Percentiles rank a stretch among this genome's conserved stretches.
Conservation (phyloP, 2,888 invertebrate genomes). For the Lordiphosa andalusiaca region DNA sequence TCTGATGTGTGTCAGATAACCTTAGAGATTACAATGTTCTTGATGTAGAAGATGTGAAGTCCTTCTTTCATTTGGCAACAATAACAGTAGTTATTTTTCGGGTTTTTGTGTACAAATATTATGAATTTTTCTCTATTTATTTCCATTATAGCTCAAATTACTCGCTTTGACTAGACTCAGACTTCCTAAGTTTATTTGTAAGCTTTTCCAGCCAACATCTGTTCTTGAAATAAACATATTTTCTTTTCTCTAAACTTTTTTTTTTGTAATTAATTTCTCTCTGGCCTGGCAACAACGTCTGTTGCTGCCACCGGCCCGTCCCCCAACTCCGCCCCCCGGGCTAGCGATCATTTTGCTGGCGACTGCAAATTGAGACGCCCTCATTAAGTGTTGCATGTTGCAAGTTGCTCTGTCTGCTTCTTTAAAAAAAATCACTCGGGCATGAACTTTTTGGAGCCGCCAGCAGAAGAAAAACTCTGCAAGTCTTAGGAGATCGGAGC, state of each 20-base stretch:
- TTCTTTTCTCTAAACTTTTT: not conserved
- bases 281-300: conserved; percentile 20
- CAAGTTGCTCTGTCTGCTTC: conserved; percentile 28
- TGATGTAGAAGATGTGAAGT: too few species aligned
- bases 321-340: conserved; percentile 17
- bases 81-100: not conserved
- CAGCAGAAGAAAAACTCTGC: conserved; percentile 21
- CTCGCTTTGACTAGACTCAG: too few species aligned
- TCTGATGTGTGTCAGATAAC: too few species aligned
- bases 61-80: too few species aligned
- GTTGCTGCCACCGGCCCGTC: conserved; percentile 11
- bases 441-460: conserved; percentile 62
- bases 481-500: conserved; percentile 31
- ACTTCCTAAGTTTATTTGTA: not conserved
- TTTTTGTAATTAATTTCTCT: conserved; percentile 53
- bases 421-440: conserved; percentile 58
- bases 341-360: conserved; percentile 65
- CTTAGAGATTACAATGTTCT: too few species aligned
- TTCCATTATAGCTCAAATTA: not conserved
- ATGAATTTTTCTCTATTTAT: not conserved
- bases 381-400: conserved; percentile 70
- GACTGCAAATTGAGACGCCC: conserved; percentile 63
- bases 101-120: not conserved
- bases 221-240: conserved; percentile 26
- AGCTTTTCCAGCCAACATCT: conserved; percentile 22